A percentile compares a stretch with the other conserved stretches of the same genome.
These are phyloP conservation scores for Hemiscyllium ocellatum DNA, from an alignment of 2,113 vertebrate species.

Conservation along the genomic window DNA sequence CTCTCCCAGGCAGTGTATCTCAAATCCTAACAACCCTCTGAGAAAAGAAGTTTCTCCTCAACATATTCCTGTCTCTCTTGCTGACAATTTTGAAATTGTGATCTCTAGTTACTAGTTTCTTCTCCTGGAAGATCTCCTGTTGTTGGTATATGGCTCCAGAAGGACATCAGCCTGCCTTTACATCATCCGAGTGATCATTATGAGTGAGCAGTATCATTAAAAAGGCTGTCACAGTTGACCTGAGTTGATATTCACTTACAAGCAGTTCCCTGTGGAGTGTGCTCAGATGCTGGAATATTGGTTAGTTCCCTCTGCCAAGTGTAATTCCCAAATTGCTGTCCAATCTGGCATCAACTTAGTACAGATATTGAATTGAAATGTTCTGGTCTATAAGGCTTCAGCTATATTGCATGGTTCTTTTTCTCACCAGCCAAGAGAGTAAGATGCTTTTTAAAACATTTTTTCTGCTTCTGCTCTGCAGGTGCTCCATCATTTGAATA, in stretches of 20 bases:
- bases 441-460: background rate
- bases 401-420: background rate
- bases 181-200: background rate
- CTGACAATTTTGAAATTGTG: too few relatives aligned
- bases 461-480: background rate
- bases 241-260: background rate
- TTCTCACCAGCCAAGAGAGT: background rate
- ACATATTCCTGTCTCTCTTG: too few relatives aligned
- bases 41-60: too few relatives aligned
- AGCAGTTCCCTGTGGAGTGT: background rate
- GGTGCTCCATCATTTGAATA: background rate
- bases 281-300: background rate
- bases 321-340: background rate
- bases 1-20: too few relatives aligned
- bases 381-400: background rate
- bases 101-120: background rate
- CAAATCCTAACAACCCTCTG: too few relatives aligned
- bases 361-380: background rate
- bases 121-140: background rate
- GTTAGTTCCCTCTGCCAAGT: background rate
- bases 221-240: background rate
- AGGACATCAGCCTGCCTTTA: background rate
- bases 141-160: background rate
- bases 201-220: background rate
- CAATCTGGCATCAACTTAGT: background rate